Base-by-base conservation (phyloP, 2,113 vertebrate species). In the Chaetodon auriga region DNA sequence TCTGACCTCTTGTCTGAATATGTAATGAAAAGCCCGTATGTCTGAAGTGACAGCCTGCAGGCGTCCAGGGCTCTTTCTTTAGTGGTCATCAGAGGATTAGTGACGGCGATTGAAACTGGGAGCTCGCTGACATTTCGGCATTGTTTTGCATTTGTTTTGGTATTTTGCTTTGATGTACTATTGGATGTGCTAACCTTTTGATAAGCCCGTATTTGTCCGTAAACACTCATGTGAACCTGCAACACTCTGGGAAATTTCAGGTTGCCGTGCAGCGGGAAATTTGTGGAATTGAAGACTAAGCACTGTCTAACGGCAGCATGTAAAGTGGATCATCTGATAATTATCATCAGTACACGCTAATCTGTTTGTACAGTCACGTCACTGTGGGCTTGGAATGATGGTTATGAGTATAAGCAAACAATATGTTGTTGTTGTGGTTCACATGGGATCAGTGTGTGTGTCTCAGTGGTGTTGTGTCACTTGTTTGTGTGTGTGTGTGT, bases 171-270 rank as follows among this genome's bases (percentile, higher is more conserved):
- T 23, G 16, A 41, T 41, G 49, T 51, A 19, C 15, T 55, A 76
- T 63, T 55, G 35, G 7, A 62, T 54, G 54, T 35, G 0, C 25
- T 55, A 74, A 78, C 69, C 66, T 74, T 80, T 84, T 62, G 6
- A 62, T 84, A 75, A 73, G 70, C 75, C 75, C 3, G 1, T 84
- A 77, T 89, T 92, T 92, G 65, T 77, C 82, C 75, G n/a, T 55
- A 90, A 91, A 92, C 86, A 90, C 30, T 73, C 13, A 4, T 21
- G 5, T 53, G 16, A 53, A 51, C 21, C 12, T 51, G 0, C 1
- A 35, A 3, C 36, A 48, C 71, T 87, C 81, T 58, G 0, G 46
- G 74, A 71, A 87, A 65, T 19, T 15, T 70, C 19, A 45, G 30
- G 60, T 36, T 38, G 0, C 23, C 14, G 25, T 21, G 4, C n/a